A percentile compares a stretch with the other conserved stretches of the same genome.
phyloP scores from a whole-genome alignment of 2,888 invertebrate species.

The Limnephilus auricula region DNA sequence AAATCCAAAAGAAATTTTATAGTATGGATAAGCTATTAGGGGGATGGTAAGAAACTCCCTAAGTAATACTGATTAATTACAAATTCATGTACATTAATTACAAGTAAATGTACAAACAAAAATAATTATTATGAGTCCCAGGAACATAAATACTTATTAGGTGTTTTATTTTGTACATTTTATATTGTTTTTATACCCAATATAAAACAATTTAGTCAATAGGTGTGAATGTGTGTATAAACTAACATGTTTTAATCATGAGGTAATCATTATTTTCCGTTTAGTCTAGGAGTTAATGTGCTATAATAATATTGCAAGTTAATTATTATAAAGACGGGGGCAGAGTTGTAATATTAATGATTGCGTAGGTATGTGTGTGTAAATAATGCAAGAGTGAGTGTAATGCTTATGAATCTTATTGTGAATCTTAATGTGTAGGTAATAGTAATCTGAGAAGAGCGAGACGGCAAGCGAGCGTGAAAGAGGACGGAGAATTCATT shows the following conservation, averaged over 20 bases:
- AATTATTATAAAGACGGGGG: neutral
- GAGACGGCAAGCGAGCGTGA: slow-evolving; percentile 24
- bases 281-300: neutral
- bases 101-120: no score
- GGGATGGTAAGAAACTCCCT: no score
- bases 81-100: no score
- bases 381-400: neutral
- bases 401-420: neutral
- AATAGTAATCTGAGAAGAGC: slow-evolving; percentile 37
- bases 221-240: neutral
- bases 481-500: slow-evolving; percentile 58
- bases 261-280: neutral
- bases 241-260: neutral
- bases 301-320: neutral
- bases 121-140: no score
- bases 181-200: neutral
- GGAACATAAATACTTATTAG: neutral
- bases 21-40: no score
- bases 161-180: neutral
- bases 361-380: neutral
- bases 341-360: neutral
- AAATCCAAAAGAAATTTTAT: no score
- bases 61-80: no score
- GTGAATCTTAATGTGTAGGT: slow-evolving; percentile 17
- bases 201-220: neutral